A percentile compares a stretch with the other conserved stretches of the same genome.
Evolutionary conservation across 2,797 vertebrate species (phyloP).

Genomic region (Parotocinclus haroldoi): DNA sequence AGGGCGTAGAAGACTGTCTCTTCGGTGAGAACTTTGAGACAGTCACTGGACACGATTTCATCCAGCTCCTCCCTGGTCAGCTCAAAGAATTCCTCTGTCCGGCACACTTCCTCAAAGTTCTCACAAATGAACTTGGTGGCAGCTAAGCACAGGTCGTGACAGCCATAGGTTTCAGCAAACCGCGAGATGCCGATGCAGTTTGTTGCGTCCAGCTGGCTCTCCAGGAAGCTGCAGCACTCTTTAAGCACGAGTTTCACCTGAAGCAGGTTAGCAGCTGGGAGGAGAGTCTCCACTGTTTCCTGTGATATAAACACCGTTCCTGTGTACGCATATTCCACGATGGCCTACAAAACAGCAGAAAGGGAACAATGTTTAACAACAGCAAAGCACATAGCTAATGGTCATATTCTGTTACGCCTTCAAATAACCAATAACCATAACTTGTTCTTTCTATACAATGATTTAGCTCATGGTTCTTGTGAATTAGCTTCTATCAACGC

Average conservation of each 20-base stretch:
- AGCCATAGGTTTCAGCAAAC: constrained; percentile 96
- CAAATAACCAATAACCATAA: no score
- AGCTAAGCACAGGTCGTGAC: constrained; percentile 90
- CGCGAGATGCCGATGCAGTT: constrained; percentile 98
- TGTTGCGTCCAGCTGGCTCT: constrained; percentile 94
- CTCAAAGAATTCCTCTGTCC: constrained; percentile 95
- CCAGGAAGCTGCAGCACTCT: constrained; percentile 94
- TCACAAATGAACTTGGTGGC: constrained; percentile 94
- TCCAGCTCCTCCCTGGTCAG: constrained; percentile 89
- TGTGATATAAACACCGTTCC: constrained; percentile 97
- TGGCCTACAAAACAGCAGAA: constrained; percentile 71
- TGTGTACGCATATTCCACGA: constrained; percentile 96
- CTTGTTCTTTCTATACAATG: no score
- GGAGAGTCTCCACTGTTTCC: constrained; percentile 93
- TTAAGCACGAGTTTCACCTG: constrained; percentile 95
- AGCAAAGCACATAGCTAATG: no score
- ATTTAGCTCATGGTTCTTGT: no score
- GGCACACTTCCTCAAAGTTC: constrained; percentile 96
- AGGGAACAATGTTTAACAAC: no score
- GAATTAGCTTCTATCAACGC: no score
- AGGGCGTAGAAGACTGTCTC: constrained; percentile 94
- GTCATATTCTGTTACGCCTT: no score
- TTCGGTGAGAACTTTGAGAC: constrained; percentile 91
- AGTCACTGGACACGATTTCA: constrained; percentile 96
- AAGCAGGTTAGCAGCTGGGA: constrained; percentile 95